Conservation (phyloP, 2,113 vertebrate genomes). For the Vulpes lagopus region DNA sequence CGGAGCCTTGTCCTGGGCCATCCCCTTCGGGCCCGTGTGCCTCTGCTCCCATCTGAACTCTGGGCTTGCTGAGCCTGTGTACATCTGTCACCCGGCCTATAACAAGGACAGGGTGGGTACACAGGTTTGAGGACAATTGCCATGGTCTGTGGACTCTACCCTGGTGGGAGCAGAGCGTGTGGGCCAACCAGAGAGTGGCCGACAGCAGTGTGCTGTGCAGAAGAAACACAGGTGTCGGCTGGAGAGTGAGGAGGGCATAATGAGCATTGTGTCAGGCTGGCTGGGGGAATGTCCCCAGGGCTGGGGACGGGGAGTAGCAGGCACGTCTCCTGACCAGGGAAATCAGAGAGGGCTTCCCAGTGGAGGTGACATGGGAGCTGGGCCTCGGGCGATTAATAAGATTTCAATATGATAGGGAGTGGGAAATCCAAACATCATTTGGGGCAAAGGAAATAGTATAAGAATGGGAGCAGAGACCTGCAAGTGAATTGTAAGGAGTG, state of each 20-base stretch:
- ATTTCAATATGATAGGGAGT: background rate
- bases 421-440: background rate
- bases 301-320: background rate
- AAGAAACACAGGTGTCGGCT: background rate
- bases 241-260: background rate
- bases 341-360: background rate
- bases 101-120: rapidly evolving
- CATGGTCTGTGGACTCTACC: rapidly evolving
- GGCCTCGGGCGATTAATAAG: too few relatives aligned
- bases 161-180: background rate
- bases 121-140: background rate
- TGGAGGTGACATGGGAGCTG: background rate
- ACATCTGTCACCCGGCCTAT: background rate
- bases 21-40: background rate
- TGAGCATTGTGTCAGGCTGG: background rate
- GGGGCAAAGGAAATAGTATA: background rate
- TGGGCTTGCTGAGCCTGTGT: background rate
- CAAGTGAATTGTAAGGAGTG: background rate
- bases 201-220: background rate
- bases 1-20: background rate
- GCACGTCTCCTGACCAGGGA: background rate
- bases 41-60: background rate
- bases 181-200: background rate
- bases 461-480: background rate
- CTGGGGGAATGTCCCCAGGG: background rate